These are phyloP conservation scores for Xenopus petersii DNA, from an alignment of 2,797 vertebrate species.

Conservation along the genomic window DNA sequence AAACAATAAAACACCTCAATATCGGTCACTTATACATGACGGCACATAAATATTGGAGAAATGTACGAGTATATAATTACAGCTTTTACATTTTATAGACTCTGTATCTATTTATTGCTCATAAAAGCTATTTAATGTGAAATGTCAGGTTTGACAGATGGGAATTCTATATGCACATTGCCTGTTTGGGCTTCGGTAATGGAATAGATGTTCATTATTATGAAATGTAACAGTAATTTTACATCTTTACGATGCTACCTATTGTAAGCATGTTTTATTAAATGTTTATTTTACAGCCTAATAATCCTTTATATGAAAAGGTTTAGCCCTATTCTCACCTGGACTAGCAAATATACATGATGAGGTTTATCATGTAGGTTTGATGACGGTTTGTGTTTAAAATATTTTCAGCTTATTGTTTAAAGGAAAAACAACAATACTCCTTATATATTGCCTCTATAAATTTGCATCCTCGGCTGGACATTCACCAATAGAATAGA, in stretches of 20 bases:
- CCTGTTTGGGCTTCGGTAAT: constrained; percentile 21
- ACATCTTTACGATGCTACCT: background rate
- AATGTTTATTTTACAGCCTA: background rate
- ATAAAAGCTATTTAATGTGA: constrained; percentile 34
- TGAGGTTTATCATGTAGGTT: no score
- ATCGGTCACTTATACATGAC: constrained; percentile 29
- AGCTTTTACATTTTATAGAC: constrained; percentile 17
- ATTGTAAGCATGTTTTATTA: background rate
- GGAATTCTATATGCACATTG: constrained; percentile 27
- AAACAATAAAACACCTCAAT: constrained; percentile 1
- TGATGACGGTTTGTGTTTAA: no score
- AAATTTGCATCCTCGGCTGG: no score
- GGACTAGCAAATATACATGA: no score
- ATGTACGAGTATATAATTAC: constrained; percentile 43
- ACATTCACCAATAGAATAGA: no score
- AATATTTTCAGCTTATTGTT: no score
- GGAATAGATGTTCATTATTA: constrained; percentile 12
- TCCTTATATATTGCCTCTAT: no score
- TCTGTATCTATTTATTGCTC: constrained; percentile 35
- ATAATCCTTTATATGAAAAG: no score
- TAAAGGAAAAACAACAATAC: no score
- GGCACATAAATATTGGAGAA: constrained; percentile 21
- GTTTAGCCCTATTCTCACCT: no score
- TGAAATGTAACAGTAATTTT: background rate
- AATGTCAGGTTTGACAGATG: constrained; percentile 27